Conservation (phyloP, 2,888 invertebrate genomes). For the Philopedon plagiatum region DNA sequence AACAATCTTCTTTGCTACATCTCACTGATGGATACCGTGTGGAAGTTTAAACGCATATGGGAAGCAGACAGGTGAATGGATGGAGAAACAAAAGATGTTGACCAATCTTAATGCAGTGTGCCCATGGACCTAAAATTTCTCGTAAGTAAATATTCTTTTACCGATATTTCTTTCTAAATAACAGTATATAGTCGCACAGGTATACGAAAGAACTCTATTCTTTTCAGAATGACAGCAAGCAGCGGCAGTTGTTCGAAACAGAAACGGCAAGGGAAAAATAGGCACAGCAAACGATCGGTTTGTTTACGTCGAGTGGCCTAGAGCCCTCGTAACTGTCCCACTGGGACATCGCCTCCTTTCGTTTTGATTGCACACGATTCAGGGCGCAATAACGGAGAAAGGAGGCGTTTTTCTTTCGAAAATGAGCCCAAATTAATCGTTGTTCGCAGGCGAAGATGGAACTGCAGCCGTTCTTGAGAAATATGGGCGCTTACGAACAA, state of each 20-base stretch:
- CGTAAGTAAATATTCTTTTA: not conserved
- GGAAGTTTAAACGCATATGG: too few species aligned
- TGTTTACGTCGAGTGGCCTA: slow-evolving; percentile 38
- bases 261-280: slow-evolving; percentile 16
- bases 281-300: slow-evolving; percentile 26
- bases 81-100: too few species aligned
- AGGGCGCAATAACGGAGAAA: slow-evolving; percentile 28
- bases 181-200: not conserved
- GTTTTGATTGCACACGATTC: slow-evolving; percentile 43
- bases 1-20: too few species aligned
- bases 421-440: slow-evolving; percentile 39
- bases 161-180: not conserved
- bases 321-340: slow-evolving; percentile 35
- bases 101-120: too few species aligned
- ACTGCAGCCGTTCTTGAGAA: slow-evolving; percentile 22
- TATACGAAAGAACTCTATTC: not conserved
- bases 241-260: slow-evolving; percentile 24
- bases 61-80: too few species aligned
- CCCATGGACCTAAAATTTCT: too few species aligned
- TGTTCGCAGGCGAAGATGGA: slow-evolving; percentile 32
- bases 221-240: slow-evolving; percentile 7
- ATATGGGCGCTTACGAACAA: slow-evolving; percentile 28
- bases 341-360: slow-evolving; percentile 37
- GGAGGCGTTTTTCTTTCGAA: slow-evolving; percentile 24
- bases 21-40: too few species aligned